Percentiles rank a stretch among this genome's conserved stretches.
Evolutionary conservation across 37 sponge, comb jelly and placozoan genomes (phyloP).

Genomic region (Lycopodina hypogea): DNA sequence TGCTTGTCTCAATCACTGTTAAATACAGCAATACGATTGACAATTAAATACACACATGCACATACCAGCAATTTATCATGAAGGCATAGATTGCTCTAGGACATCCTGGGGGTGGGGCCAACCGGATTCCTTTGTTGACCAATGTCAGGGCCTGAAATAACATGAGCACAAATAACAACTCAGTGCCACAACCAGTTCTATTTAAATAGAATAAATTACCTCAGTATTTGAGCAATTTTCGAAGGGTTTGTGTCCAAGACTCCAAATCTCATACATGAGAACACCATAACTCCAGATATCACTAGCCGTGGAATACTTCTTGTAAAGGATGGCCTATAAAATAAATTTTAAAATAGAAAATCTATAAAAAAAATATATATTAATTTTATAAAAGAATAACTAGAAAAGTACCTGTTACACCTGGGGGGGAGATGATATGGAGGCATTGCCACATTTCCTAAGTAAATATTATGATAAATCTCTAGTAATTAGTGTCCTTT

Average conservation of each 20-base stretch:
- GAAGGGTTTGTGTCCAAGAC: conserved; percentile 60
- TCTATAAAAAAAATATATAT: background rate
- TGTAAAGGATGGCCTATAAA: conserved; percentile 7
- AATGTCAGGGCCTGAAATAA: conserved; percentile 19
- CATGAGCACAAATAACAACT: background rate
- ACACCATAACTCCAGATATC: background rate
- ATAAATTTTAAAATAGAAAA: background rate
- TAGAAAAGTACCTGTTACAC: no score
- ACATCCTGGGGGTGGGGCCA: conserved; percentile 78
- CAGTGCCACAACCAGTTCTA: background rate
- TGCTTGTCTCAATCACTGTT: no score
- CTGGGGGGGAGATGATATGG: no score
- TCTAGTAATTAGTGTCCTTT: no score
- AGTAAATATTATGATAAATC: no score
- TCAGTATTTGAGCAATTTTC: conserved; percentile 33
- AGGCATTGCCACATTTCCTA: no score
- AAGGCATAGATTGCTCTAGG: conserved; percentile 52
- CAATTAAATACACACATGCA: no score
- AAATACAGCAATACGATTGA: no score
- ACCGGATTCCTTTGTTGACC: conserved; percentile 40
- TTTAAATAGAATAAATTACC: background rate
- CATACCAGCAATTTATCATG: conserved; percentile 80
- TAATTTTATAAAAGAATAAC: background rate
- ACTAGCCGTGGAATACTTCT: conserved; percentile 44
- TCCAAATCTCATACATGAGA: conserved; percentile 19